A percentile compares a stretch with the other conserved stretches of the same genome.
phyloP scores from a whole-genome alignment of 2,888 invertebrate species.

The Harpalus rubripes region DNA sequence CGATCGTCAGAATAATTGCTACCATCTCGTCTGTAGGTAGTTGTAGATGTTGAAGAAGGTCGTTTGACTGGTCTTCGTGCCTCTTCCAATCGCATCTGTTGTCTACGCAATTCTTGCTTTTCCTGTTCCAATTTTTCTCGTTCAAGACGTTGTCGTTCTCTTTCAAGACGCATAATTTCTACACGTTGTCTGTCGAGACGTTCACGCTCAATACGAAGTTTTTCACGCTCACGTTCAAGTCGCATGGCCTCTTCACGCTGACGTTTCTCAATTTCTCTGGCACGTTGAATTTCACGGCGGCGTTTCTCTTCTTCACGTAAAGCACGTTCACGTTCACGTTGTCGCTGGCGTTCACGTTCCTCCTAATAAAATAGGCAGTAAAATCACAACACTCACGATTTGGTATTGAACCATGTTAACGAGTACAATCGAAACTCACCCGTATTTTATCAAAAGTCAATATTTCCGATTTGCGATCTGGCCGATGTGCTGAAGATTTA shows the following conservation, averaged over 20 bases:
- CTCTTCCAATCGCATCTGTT: slow-evolving; percentile 84
- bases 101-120: slow-evolving; percentile 90
- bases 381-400: slow-evolving; percentile 31
- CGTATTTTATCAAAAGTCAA: slow-evolving; percentile 90
- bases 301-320: slow-evolving; percentile 90
- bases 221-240: slow-evolving; percentile 89
- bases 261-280: slow-evolving; percentile 89
- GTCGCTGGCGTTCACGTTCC: slow-evolving; percentile 86
- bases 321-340: slow-evolving; percentile 88
- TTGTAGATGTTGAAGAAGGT: slow-evolving; percentile 74
- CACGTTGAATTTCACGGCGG: slow-evolving; percentile 87
- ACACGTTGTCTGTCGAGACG: slow-evolving; percentile 93
- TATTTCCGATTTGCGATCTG: slow-evolving; percentile 83
- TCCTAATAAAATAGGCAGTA: slow-evolving; percentile 78
- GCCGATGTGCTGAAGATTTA: slow-evolving; percentile 74
- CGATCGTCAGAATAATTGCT: slow-evolving; percentile 73
- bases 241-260: slow-evolving; percentile 92
- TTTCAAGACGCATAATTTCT: slow-evolving; percentile 89
- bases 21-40: slow-evolving; percentile 76
- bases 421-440: slow-evolving; percentile 76
- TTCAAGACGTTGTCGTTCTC: slow-evolving; percentile 89
- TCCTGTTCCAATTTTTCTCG: slow-evolving; percentile 81
- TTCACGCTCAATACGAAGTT: slow-evolving; percentile 90
- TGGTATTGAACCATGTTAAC: slow-evolving; percentile 10
- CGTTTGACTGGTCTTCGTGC: slow-evolving; percentile 80